Conservation (phyloP, 2,113 vertebrate species). For the Hydropotes inermis region DNA sequence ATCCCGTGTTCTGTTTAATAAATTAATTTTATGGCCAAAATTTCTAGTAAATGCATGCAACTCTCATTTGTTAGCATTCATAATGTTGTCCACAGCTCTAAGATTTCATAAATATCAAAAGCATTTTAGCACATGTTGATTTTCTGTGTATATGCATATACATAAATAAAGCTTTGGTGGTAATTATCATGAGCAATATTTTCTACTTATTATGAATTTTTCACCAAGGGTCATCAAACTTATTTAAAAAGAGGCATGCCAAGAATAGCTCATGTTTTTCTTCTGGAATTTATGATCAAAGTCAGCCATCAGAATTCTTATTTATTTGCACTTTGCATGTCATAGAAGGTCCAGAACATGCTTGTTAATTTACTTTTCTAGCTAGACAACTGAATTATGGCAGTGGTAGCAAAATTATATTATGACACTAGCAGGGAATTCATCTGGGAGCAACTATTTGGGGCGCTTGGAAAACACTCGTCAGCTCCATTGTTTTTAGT, state of each 20-base stretch:
- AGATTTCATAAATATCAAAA: constrained; percentile 28
- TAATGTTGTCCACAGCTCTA: not conserved
- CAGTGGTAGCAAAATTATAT: not conserved
- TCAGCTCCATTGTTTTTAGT: rapidly evolving
- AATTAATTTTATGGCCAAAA: constrained; percentile 37
- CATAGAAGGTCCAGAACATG: not conserved
- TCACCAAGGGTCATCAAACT: not conserved
- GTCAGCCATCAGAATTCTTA: not conserved
- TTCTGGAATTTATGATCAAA: not conserved
- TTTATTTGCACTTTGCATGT: not conserved
- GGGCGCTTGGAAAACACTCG: not conserved
- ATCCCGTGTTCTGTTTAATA: not conserved
- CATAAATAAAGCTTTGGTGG: not conserved
- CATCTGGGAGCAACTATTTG: not conserved
- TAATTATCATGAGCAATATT: not conserved
- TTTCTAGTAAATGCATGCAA: constrained; percentile 2
- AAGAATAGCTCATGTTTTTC: not conserved
- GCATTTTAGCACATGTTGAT: not conserved
- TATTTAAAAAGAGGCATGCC: not conserved
- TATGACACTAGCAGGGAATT: not conserved
- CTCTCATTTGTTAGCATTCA: constrained; percentile 39
- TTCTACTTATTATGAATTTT: constrained; percentile 19
- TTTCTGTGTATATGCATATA: not conserved
- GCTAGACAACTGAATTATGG: not conserved
- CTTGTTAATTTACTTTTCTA: not conserved